Percentiles rank a stretch among this genome's conserved stretches.
Conservation (phyloP, 2,888 invertebrate genomes). For the Andrena dorsata region DNA sequence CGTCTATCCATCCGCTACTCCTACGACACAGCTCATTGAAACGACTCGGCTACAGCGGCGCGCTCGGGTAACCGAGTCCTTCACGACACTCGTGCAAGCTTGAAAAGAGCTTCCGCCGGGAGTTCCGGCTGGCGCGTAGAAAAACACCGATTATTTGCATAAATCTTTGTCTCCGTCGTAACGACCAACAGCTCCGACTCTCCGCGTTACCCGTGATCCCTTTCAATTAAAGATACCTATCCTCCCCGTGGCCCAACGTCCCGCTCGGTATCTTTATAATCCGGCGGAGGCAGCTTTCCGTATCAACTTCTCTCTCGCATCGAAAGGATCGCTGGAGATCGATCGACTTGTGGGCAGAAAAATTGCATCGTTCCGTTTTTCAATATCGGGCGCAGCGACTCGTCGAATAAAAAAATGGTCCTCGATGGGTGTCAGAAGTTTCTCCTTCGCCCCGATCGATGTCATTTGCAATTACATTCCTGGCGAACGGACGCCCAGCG, state of each 20-base stretch:
- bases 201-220: slow-evolving; percentile 15
- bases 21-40: slow-evolving; percentile 80
- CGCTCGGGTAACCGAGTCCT: slow-evolving; percentile 72
- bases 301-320: not conserved
- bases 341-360: not conserved
- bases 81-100: slow-evolving; percentile 58
- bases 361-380: not conserved
- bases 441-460: slow-evolving; percentile 27
- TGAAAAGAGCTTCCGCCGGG: slow-evolving; percentile 63
- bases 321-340: not conserved
- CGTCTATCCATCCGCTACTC: slow-evolving; percentile 80
- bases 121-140: slow-evolving; percentile 38
- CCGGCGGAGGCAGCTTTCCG: too few relatives aligned
- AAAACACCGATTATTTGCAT: slow-evolving; percentile 62
- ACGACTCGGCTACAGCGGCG: slow-evolving; percentile 71
- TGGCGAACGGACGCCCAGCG: not conserved
- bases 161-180: slow-evolving; percentile 49
- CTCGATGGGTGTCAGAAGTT: slow-evolving; percentile 24
- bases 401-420: not conserved
- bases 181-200: slow-evolving; percentile 15
- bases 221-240: slow-evolving; percentile 44
- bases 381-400: too few relatives aligned
- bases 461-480: slow-evolving; percentile 46
- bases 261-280: slow-evolving; percentile 3
- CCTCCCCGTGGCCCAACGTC: not conserved